Conservation (phyloP, 2,888 invertebrate genomes). For the Venusia cambrica region DNA sequence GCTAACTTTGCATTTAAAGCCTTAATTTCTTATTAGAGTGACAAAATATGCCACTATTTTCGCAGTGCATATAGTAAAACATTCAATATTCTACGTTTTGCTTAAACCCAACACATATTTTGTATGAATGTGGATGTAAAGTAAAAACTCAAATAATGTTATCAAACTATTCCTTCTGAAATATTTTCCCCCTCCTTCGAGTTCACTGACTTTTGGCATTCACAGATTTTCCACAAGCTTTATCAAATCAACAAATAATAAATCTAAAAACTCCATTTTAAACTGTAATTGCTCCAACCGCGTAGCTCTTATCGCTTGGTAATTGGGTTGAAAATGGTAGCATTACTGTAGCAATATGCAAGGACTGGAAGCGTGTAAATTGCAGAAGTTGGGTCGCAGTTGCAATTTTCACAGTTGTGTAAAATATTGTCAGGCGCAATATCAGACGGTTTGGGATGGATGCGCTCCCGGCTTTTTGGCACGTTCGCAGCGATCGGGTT, state of each 20-base stretch:
- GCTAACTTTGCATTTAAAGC: too few relatives aligned
- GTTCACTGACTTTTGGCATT: slow-evolving; percentile 14
- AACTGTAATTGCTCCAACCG: slow-evolving; percentile 20
- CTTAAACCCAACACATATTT: too few relatives aligned
- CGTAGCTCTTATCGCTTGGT: slow-evolving; percentile 24
- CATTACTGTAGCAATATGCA: slow-evolving; percentile 46
- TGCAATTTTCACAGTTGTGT: slow-evolving; percentile 69
- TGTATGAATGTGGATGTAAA: too few relatives aligned
- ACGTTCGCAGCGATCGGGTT: slow-evolving; percentile 21
- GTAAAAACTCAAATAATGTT: too few relatives aligned
- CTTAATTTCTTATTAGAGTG: too few relatives aligned
- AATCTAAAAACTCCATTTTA: slow-evolving; percentile 20
- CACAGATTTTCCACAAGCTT: slow-evolving; percentile 19
- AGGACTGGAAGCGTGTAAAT: slow-evolving; percentile 57
- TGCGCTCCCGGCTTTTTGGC: slow-evolving; percentile 23
- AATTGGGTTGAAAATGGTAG: slow-evolving; percentile 33
- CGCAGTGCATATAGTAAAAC: too few relatives aligned
- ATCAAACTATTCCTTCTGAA: too few relatives aligned
- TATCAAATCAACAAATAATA: slow-evolving; percentile 23
- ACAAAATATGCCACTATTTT: too few relatives aligned
- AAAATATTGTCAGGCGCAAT: slow-evolving; percentile 63
- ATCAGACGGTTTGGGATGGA: slow-evolving; percentile 25
- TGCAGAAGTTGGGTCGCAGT: slow-evolving; percentile 68
- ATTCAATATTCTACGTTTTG: too few relatives aligned
- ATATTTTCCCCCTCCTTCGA: slow-evolving; percentile 1